Evolutionary conservation across 2,888 invertebrate species (phyloP), one percentile per base, ranked within the genome.

Genomic region (Neuroscelio doddi): DNA sequence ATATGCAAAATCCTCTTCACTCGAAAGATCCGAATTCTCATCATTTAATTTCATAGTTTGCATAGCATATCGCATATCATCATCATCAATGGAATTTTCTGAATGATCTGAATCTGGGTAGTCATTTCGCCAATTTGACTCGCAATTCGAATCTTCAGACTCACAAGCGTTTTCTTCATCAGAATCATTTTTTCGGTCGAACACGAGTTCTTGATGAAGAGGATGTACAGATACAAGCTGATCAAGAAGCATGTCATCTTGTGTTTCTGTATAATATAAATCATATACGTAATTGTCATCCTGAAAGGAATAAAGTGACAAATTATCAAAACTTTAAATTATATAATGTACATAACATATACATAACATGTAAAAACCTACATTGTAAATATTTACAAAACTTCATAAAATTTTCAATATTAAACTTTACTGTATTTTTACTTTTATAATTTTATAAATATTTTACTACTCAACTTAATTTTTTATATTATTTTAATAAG

Each of bases 101-200:
- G 87, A 90, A 9, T 87, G 85, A 45, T 91, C 90, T 0, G 89
- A 89, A 75, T 92, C 91, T 0, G 93, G 93, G 81, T 94, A 94
- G 49, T 93, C 93, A 76, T 94, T 93, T 63, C 88, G 86, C 88
- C 90, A 91, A 79, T 93, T 89, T 72, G 90, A 90, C 82, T 94
- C 93, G 66, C 91, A 90, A 85, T 94, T 93, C 0, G 93, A 93
- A 80, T 93, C 93, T 68, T 89, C 52, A 3, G 51, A 41, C 15
- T 53, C 30, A 21, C 29, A 42, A 8, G 29, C 46, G 1, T 69
- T 59, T 17, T 78, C 72, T 36, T 67, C 12, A 8, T 24, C 10
- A 3, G n/a, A 29, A 3, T 36, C 45, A 4, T 15, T 66, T 32
- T 71, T 74, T 17, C 42, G 17, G 44, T 70, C 85, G 58, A 80